Conservation (phyloP, 2,797 vertebrate species). For the Macroramphosus scolopax region DNA sequence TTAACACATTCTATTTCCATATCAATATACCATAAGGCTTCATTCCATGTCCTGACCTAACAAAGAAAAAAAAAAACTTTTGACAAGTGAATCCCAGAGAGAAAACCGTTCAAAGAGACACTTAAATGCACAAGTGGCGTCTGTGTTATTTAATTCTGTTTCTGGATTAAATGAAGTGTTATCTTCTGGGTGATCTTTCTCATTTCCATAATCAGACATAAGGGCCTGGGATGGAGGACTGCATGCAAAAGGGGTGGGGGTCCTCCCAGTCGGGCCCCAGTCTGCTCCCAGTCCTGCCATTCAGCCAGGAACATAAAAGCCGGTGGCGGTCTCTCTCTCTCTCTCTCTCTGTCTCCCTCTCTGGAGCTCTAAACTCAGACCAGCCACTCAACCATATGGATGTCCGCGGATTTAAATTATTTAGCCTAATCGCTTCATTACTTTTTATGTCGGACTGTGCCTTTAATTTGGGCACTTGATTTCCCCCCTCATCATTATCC, state of each 20-base stretch:
- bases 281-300: constrained; percentile 61
- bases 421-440: constrained; percentile 82
- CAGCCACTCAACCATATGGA: constrained; percentile 79
- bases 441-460: constrained; percentile 75
- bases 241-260: constrained; percentile 43
- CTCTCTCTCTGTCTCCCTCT: no score
- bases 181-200: constrained; percentile 72
- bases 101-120: constrained; percentile 62
- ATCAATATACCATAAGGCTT: constrained; percentile 52
- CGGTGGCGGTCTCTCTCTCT: no score
- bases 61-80: constrained; percentile 33
- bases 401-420: constrained; percentile 80
- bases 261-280: constrained; percentile 60
- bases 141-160: constrained; percentile 76
- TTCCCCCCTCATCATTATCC: no score
- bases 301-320: no score
- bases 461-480: constrained; percentile 71
- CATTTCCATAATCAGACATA: constrained; percentile 79
- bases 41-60: constrained; percentile 52
- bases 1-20: constrained; percentile 86
- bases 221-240: constrained; percentile 32
- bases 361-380: no score
- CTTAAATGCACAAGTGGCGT: constrained; percentile 70
- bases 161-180: constrained; percentile 74
- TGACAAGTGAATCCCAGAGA: constrained; percentile 54